Evolutionary conservation across 2,113 vertebrate species (phyloP).

Genomic region (Hemiprocne comata): DNA sequence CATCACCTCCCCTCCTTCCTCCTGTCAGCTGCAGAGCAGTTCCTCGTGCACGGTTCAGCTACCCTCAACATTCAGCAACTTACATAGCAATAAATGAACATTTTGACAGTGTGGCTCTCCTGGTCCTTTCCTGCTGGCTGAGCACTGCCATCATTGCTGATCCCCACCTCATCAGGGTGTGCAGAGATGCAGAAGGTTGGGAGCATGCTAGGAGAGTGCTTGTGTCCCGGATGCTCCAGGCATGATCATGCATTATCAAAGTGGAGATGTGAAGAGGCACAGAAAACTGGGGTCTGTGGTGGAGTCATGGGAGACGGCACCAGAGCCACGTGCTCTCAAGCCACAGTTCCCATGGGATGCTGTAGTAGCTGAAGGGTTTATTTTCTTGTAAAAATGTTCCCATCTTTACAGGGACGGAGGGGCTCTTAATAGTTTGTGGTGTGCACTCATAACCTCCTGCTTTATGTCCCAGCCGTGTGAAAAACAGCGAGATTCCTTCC

Average conservation of each 20-base stretch:
- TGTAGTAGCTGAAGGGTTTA: neutral
- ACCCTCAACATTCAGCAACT: neutral
- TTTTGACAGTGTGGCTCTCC: neutral
- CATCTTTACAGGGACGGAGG: neutral
- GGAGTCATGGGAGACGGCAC: neutral
- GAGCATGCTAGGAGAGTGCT: neutral
- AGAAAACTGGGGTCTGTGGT: neutral
- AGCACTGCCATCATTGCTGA: neutral
- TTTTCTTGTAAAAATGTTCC: neutral
- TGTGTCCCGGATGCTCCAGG: neutral
- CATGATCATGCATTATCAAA: rapidly evolving
- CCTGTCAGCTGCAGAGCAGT: neutral
- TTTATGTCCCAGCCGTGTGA: rapidly evolving
- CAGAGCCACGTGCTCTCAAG: neutral
- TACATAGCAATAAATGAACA: neutral
- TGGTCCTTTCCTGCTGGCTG: neutral
- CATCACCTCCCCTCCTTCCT: neutral
- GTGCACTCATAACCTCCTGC: neutral
- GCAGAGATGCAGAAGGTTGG: neutral
- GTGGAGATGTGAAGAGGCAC: neutral
- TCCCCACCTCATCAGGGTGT: no score
- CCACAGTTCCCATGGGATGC: neutral
- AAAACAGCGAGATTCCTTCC: neutral
- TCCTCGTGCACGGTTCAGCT: neutral
- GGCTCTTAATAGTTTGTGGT: neutral